Conservation (phyloP, 1,140 invertebrate species). For the Pogonomyrmex californicus region DNA sequence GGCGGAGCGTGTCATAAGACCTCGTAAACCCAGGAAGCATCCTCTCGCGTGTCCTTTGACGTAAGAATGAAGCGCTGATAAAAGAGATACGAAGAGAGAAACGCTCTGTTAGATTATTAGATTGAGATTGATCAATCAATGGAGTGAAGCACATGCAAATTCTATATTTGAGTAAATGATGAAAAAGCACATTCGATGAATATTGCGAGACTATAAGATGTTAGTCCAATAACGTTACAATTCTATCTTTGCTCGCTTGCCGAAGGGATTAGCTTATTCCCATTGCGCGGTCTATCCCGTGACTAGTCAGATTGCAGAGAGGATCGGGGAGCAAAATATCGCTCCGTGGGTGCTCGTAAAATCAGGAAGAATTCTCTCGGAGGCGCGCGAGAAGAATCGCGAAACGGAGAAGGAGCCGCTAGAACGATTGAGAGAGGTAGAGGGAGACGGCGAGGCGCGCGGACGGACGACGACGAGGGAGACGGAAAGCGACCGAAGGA, state of each 20-base stretch:
- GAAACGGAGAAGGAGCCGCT: slow-evolving; percentile 40
- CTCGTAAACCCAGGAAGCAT: slow-evolving; percentile 51
- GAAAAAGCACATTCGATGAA: neutral
- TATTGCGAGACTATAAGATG: neutral
- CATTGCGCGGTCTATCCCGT: neutral
- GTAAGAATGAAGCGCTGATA: slow-evolving; percentile 1
- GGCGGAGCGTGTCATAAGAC: slow-evolving; percentile 58
- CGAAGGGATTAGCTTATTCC: neutral
- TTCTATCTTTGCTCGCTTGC: neutral
- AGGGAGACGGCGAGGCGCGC: slow-evolving; percentile 33
- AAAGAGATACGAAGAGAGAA: slow-evolving; percentile 9
- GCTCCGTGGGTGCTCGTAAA: slow-evolving; percentile 44
- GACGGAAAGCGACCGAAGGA: slow-evolving; percentile 52
- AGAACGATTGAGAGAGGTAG: slow-evolving; percentile 60
- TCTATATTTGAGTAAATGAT: neutral
- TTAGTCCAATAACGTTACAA: neutral
- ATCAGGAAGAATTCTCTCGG: slow-evolving; percentile 54
- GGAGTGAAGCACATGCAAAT: neutral
- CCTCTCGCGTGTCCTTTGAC: slow-evolving; percentile 28
- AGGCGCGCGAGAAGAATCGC: slow-evolving; percentile 38
- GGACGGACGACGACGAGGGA: slow-evolving; percentile 41
- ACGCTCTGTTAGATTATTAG: neutral
- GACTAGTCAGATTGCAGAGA: neutral
- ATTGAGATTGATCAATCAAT: neutral
- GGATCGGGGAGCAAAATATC: neutral